Conservation (phyloP, 2,888 invertebrate species). For the Azorinus chamasolen region DNA sequence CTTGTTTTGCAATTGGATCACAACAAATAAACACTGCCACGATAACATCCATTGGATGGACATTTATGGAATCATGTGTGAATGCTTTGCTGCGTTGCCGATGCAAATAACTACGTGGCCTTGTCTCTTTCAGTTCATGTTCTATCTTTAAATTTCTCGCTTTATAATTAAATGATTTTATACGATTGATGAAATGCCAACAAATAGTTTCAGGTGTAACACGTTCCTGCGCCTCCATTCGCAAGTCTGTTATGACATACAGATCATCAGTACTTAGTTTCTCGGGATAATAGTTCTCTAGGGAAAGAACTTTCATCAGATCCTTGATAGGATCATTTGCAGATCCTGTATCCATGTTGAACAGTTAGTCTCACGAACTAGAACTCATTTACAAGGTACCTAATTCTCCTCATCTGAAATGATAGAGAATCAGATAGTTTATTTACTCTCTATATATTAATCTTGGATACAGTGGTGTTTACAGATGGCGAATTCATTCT, state of each 20-base stretch:
- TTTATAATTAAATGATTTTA: slow-evolving; percentile 11
- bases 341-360: too few relatives aligned
- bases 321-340: too few relatives aligned
- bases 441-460: too few relatives aligned
- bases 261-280: slow-evolving; percentile 5
- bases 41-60: slow-evolving; percentile 23
- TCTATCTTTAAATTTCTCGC: slow-evolving; percentile 3
- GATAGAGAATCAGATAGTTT: too few relatives aligned
- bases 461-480: too few relatives aligned
- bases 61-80: not conserved
- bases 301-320: not conserved
- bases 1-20: slow-evolving; percentile 19
- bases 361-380: too few relatives aligned
- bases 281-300: slow-evolving; percentile 19
- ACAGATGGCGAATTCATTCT: too few relatives aligned
- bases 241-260: slow-evolving; percentile 11
- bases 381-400: too few relatives aligned
- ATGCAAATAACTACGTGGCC: not conserved
- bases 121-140: not conserved
- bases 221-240: not conserved
- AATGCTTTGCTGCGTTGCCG: not conserved
- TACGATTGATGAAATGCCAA: slow-evolving; percentile 20
- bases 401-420: too few relatives aligned
- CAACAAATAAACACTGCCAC: slow-evolving; percentile 15
- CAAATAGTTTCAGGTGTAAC: slow-evolving; percentile 5